These are phyloP conservation scores for Pterois miles DNA, from an alignment of 2,797 vertebrate species.

Conservation along the genomic window DNA sequence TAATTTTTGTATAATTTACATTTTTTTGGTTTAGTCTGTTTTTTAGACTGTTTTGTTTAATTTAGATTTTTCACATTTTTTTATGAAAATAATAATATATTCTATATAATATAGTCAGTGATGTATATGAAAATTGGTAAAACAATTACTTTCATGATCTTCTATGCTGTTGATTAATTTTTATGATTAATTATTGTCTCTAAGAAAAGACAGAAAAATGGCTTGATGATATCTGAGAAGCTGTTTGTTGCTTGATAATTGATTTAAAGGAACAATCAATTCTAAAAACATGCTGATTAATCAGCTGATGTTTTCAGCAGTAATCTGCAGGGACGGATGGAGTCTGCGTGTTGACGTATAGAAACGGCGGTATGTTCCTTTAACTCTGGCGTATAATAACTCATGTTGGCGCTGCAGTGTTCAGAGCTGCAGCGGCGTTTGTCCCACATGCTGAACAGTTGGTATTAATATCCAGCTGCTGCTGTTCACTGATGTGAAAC, in stretches of 20 bases:
- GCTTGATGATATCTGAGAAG: background rate
- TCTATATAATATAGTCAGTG: too few relatives aligned
- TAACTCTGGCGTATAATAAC: background rate
- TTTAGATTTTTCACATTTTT: too few relatives aligned
- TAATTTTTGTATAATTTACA: too few relatives aligned
- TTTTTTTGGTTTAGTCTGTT: rapidly evolving
- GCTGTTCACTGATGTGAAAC: background rate
- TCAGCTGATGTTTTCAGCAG: background rate
- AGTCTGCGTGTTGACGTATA: background rate
- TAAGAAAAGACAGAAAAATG: background rate
- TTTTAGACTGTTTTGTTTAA: too few relatives aligned
- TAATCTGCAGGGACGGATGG: background rate
- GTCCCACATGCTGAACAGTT: background rate
- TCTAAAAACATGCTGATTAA: background rate
- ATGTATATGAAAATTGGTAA: too few relatives aligned
- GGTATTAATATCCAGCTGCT: slow-evolving; percentile 5
- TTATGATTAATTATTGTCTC: background rate
- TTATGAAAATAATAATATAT: too few relatives aligned
- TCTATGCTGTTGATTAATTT: background rate
- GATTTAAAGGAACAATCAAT: background rate
- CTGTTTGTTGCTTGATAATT: background rate
- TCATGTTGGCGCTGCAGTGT: background rate
- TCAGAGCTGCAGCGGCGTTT: background rate
- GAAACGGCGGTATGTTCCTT: background rate
- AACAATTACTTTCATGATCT: background rate